Conservation (phyloP, 2,797 vertebrate species). For the Ctenochaetus hawaiiensis region DNA sequence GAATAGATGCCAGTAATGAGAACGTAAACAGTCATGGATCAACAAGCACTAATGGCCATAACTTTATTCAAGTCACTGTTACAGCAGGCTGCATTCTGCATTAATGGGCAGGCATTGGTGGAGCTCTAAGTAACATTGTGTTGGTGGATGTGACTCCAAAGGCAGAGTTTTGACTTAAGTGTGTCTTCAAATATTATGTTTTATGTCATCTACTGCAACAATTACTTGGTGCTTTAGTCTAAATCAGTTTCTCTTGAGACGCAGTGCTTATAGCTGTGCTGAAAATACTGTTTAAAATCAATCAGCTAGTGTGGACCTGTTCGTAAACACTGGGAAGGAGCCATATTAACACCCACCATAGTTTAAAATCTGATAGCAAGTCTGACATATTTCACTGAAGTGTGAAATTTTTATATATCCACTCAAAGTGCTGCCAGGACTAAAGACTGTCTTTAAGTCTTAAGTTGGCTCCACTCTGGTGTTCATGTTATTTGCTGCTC, state of each 20-base stretch:
- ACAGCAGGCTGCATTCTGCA: slow-evolving; percentile 34
- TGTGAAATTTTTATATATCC: background rate
- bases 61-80: slow-evolving; percentile 54
- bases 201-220: background rate
- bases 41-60: slow-evolving; percentile 52
- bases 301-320: too few relatives aligned
- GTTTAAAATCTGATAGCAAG: background rate
- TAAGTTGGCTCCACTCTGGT: background rate
- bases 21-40: slow-evolving; percentile 50
- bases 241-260: background rate
- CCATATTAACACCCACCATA: background rate
- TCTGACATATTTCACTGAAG: background rate
- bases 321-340: background rate
- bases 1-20: slow-evolving; percentile 70
- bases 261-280: background rate
- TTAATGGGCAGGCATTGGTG: slow-evolving; percentile 46
- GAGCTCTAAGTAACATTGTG: slow-evolving; percentile 26
- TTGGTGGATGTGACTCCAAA: slow-evolving; percentile 17
- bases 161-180: background rate
- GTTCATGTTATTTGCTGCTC: background rate
- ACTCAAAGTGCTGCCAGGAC: background rate
- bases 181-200: background rate
- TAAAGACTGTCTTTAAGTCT: background rate
- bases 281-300: too few relatives aligned
- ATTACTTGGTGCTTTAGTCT: background rate